Evolutionary conservation across 2,888 invertebrate genomes (phyloP), one percentile per base, ranked within the genome.

Genomic region (Thalpophila matura): DNA sequence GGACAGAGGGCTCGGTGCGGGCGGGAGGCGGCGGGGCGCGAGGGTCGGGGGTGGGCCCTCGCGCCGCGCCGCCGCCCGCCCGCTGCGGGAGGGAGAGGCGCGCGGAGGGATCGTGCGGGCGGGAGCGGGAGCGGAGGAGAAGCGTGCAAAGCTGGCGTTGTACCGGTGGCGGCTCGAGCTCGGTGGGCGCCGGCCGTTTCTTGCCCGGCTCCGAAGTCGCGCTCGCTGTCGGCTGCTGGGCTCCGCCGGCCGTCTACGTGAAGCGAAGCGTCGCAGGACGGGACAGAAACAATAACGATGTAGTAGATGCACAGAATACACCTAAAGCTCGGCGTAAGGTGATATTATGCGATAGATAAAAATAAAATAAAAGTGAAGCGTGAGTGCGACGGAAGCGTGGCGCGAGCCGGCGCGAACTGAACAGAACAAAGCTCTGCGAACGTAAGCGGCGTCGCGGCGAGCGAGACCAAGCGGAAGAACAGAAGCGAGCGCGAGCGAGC

Each of bases 151-250:
- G 95, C 95, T 94, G 93, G 95, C 95, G 91, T 91, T 97, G 98
- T 98, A 99, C 98, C 98, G 99, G 98, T 97, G 98, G 98, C 93
- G 93, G 93, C 91, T 94, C 93, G 93, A 91, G 89, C 86, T 94
- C 94, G 91, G 91, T 84, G 95, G 96, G 97, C 96, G 94, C 94
- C 90, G 98, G 97, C 96, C 98, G 98, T 97, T 98, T 98, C 98
- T 98, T 98, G 97, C 98, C 98, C 96, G 97, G 96, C 97, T 98
- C 98, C 96, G 91, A 90, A 83, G 92, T 88, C 88, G 89, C 97
- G 89, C 96, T 96, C 96, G 96, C 93, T 89, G 96, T 95, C 95
- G 95, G 96, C 96, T 95, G 97, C 96, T 94, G 96, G 92, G 89
- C 91, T 91, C 92, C 93, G 90, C 84, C 91, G 91, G 91, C 92